Percentiles rank a stretch among this genome's conserved stretches.
Conservation (phyloP, 2,888 invertebrate genomes). For the Drosophila maculinotata region DNA sequence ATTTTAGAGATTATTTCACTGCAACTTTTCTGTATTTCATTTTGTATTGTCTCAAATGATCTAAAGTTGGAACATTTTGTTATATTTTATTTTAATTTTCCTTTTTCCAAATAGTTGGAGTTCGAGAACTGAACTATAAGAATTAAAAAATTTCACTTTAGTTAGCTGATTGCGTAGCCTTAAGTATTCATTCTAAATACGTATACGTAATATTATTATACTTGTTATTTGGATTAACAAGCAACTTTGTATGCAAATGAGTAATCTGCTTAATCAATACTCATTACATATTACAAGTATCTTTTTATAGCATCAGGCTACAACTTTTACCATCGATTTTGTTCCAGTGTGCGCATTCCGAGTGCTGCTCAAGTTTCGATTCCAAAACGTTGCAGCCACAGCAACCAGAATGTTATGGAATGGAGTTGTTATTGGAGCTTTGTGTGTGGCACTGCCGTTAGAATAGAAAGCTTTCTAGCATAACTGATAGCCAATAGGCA, state of each 20-base stretch:
- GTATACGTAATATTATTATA: neutral
- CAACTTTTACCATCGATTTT: neutral
- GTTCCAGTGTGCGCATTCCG: constrained; percentile 40
- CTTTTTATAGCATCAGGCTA: neutral
- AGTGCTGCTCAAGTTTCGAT: constrained; percentile 55
- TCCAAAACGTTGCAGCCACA: constrained; percentile 40
- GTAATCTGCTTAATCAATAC: constrained; percentile 12
- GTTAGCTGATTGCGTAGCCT: neutral
- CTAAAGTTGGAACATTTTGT: too few relatives aligned
- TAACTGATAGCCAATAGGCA: constrained; percentile 13
- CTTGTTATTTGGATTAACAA: neutral
- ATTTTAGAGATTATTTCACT: too few relatives aligned
- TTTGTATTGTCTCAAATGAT: neutral
- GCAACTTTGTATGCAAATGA: neutral
- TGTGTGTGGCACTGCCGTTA: constrained; percentile 61
- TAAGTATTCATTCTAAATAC: neutral
- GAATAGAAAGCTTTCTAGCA: constrained; percentile 61
- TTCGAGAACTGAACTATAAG: too few relatives aligned
- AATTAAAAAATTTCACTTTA: neutral
- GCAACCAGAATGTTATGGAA: constrained; percentile 36
- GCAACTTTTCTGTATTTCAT: too few relatives aligned
- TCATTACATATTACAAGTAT: neutral
- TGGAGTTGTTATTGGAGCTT: constrained; percentile 42
- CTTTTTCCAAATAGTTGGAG: too few relatives aligned
- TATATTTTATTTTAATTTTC: too few relatives aligned